Evolutionary conservation across 2,797 vertebrate species (phyloP).

Genomic region (Dicrostonyx torquatus): DNA sequence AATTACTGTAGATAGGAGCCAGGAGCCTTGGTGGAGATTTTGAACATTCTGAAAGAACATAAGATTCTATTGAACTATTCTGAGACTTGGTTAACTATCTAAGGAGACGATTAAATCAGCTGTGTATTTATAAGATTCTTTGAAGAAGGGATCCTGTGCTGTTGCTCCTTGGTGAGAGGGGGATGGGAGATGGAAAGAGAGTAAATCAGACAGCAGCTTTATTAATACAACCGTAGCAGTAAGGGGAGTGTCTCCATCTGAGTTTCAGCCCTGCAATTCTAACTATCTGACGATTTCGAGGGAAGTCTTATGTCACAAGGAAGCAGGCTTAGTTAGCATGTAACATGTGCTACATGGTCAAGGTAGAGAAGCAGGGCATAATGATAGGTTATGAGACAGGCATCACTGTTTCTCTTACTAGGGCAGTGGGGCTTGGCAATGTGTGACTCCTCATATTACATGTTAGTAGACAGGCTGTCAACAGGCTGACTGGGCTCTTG

Average conservation of each 20-base stretch:
- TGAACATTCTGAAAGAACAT: conserved; percentile 4
- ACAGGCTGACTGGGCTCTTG: neutral
- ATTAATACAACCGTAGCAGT: neutral
- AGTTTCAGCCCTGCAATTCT: neutral
- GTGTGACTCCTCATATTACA: neutral
- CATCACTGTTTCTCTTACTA: neutral
- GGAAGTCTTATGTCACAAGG: neutral
- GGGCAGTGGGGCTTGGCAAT: neutral
- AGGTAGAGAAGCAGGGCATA: neutral
- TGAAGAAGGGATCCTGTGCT: neutral
- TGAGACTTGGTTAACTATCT: neutral
- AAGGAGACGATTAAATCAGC: neutral
- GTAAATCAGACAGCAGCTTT: neutral
- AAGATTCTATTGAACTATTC: neutral
- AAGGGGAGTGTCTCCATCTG: neutral
- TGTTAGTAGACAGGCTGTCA: neutral
- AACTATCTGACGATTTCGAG: neutral
- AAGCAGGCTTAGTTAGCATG: neutral
- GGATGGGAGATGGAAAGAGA: no score
- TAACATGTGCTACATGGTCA: neutral
- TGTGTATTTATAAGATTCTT: neutral
- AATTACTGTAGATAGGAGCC: neutral
- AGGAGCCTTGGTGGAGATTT: neutral
- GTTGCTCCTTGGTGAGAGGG: neutral
- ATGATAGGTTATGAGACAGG: neutral